Conservation (phyloP, 2,888 invertebrate genomes). For the Hydrotaea cyrtoneurina region DNA sequence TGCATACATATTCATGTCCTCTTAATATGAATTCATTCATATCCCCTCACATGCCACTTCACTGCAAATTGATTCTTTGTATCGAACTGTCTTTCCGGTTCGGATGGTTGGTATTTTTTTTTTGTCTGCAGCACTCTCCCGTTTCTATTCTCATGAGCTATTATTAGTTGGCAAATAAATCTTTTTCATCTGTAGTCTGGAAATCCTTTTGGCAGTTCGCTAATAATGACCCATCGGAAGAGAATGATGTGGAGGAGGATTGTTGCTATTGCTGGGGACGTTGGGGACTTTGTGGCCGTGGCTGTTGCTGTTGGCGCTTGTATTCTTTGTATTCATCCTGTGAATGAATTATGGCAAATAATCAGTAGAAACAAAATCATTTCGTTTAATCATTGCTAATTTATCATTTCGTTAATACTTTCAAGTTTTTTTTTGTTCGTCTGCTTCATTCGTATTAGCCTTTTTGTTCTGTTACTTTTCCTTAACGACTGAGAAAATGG, state of each 20-base stretch:
- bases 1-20: slow-evolving; percentile 28
- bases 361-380: slow-evolving; percentile 58
- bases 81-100: slow-evolving; percentile 14
- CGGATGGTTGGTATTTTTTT: neutral
- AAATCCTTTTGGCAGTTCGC: slow-evolving; percentile 40
- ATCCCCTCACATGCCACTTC: neutral
- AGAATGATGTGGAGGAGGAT: neutral
- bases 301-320: slow-evolving; percentile 7
- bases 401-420: slow-evolving; percentile 63
- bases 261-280: neutral
- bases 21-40: slow-evolving; percentile 19
- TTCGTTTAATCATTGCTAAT: slow-evolving; percentile 63
- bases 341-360: slow-evolving; percentile 65
- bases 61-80: slow-evolving; percentile 9
- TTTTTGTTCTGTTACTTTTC: slow-evolving; percentile 28
- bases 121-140: neutral
- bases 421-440: neutral
- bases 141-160: slow-evolving; percentile 30
- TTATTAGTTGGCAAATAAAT: slow-evolving; percentile 63
- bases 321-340: slow-evolving; percentile 43
- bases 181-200: slow-evolving; percentile 22
- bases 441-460: neutral
- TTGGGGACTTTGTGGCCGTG: slow-evolving; percentile 12
- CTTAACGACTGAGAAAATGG: no score
- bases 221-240: neutral